Base-by-base conservation (phyloP, 1,140 invertebrate species). In the Calephelis virginiensis region DNA sequence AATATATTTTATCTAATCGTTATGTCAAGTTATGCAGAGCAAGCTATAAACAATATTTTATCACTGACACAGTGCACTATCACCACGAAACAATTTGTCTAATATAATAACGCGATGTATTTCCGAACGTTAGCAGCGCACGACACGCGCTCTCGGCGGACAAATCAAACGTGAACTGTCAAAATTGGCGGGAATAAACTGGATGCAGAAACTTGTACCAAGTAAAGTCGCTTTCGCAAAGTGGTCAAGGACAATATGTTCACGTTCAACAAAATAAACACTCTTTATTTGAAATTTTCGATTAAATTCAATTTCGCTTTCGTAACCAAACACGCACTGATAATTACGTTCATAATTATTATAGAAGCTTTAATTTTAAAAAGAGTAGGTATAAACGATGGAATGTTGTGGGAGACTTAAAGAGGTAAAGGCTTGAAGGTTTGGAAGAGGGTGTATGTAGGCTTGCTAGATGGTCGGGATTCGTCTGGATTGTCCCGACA, bases 21-120 rank as follows among this genome's bases (percentile, higher is more conserved):
- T 48, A 48, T 28, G 64, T 67, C 56, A 47, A 72, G 70, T 72
- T 75, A 62, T 65, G 61, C 67, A 63, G 61, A 68, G 47, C 46
- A 40, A 56, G 63, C 64, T 61, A 77, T 76, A 81, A 78, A 78
- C 75, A 76, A 64, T 69, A 48, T 59, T 65, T 78, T 82, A 85
- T 82, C 80, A 77, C 76, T 77, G 80, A 68, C 80, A 80, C 76
- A 76, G 66, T 76, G 73, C 74, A 78, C 72, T 79, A 72, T 70
- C 46, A 60, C 53, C 63, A 74, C 64, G 72, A 59, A 62, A 62
- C 64, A 71, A 68, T 72, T 73, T 70, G 67, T 70, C 68, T 50
- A 49, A 38, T 63, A 17, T 38, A 38, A 6, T 53, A 60, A 43
- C 48, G 28, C 68, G 73, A 68, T 61, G 47, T 70, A 37, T 63